Percentiles rank a stretch among this genome's conserved stretches.
These are phyloP conservation scores for Listrodromus nycthemerus DNA, from an alignment of 2,888 invertebrate species.

Conservation along the genomic window DNA sequence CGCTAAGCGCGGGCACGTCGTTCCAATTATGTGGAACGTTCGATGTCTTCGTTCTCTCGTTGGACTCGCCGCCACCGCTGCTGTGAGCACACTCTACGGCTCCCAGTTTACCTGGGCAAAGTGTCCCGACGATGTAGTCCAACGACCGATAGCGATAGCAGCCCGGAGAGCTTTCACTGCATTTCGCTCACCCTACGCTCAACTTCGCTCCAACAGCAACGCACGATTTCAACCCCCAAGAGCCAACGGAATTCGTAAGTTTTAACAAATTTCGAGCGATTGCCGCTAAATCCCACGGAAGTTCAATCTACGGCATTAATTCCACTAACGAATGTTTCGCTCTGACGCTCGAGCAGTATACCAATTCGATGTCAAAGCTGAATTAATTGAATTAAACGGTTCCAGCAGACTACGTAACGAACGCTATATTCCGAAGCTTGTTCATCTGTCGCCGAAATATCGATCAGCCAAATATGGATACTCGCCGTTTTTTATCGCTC, in stretches of 20 bases:
- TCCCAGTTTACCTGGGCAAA: constrained; percentile 46
- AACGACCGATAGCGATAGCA: constrained; percentile 42
- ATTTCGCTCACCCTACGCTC: constrained; percentile 14
- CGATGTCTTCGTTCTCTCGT: constrained; percentile 68
- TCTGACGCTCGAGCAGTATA: constrained; percentile 23
- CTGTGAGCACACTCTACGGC: constrained; percentile 28
- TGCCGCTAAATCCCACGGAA: constrained; percentile 36
- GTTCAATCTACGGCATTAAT: constrained; percentile 25
- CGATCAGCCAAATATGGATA: not conserved
- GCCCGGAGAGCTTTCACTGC: constrained; percentile 43
- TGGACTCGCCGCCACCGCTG: constrained; percentile 4
- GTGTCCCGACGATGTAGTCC: constrained; percentile 47
- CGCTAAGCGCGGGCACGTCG: constrained; percentile 70
- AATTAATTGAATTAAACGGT: constrained; percentile 25
- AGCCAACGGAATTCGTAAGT: constrained; percentile 56
- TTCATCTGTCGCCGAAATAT: not conserved
- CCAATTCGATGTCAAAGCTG: not conserved
- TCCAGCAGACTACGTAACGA: not conserved
- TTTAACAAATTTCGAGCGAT: constrained; percentile 55
- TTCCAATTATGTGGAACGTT: constrained; percentile 74
- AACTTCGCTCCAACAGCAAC: constrained; percentile 53
- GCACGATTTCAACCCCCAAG: constrained; percentile 22
- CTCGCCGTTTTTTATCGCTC: not conserved
- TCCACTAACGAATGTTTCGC: constrained; percentile 13
- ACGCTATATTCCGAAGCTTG: not conserved